Conservation (phyloP, 2,797 vertebrate genomes). For the Brachyalestes nurse region DNA sequence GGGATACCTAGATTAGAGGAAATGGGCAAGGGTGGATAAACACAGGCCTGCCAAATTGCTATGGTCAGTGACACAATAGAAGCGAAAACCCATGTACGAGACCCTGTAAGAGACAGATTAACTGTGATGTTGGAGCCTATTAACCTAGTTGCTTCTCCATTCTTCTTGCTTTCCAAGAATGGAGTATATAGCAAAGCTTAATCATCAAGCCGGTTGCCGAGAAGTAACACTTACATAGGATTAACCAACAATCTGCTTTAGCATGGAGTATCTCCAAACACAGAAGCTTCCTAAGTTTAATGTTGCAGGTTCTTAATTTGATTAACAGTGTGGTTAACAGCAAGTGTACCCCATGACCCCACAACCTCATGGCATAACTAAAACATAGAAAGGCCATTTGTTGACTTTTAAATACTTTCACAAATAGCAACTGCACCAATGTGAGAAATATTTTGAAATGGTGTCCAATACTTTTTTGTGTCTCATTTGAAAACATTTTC, state of each 20-base stretch:
- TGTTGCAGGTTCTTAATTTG: constrained; percentile 1
- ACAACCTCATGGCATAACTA: neutral
- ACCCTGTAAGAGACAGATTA: constrained; percentile 32
- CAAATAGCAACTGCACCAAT: neutral
- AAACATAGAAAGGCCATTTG: neutral
- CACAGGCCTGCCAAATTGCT: no score
- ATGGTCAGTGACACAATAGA: no score
- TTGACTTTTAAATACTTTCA: no score
- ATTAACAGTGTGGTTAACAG: neutral
- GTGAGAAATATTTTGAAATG: neutral
- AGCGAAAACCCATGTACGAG: no score
- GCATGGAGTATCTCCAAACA: constrained; percentile 3
- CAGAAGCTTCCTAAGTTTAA: constrained; percentile 4
- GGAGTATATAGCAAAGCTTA: neutral
- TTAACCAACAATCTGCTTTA: constrained; percentile 10
- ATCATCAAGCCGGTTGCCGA: neutral
- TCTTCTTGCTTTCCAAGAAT: constrained; percentile 10
- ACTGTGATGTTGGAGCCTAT: constrained; percentile 10
- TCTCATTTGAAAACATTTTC: neutral
- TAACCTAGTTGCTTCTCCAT: constrained; percentile 22
- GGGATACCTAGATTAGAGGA: no score
- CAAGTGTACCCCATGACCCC: neutral
- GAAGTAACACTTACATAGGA: neutral
- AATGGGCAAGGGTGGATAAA: no score
- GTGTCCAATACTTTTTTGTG: neutral